Conservation (phyloP, 2,113 vertebrate species). For the Potamarius usumacintae region DNA sequence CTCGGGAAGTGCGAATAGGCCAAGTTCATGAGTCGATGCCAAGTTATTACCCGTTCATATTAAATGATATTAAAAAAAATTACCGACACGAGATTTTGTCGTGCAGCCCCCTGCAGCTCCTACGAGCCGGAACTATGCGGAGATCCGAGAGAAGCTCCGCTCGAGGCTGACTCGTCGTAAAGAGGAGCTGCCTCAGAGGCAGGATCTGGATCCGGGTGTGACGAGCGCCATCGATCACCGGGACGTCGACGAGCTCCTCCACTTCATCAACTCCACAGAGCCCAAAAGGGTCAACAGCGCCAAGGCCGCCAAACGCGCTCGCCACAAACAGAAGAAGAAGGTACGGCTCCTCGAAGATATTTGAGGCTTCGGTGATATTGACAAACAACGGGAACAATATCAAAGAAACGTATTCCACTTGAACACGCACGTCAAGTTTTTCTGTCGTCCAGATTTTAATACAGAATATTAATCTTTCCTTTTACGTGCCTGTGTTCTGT, state of each 20-base stretch:
- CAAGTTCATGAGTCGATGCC: neutral
- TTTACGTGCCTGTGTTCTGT: neutral
- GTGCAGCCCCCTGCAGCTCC: constrained; percentile 92
- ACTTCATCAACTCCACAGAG: constrained; percentile 97
- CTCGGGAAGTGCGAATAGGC: neutral
- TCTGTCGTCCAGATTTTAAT: too few relatives aligned
- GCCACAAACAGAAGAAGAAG: constrained; percentile 99
- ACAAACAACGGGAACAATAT: neutral
- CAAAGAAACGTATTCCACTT: neutral
- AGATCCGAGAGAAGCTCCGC: constrained; percentile 97
- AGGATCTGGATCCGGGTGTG: constrained; percentile 83
- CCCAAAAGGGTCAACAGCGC: constrained; percentile 94
- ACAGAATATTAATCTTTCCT: neutral
- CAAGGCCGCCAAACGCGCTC: constrained; percentile 95
- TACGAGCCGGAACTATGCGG: constrained; percentile 95
- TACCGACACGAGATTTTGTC: constrained; percentile 41
- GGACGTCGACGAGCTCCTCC: constrained; percentile 91
- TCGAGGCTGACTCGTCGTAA: constrained; percentile 93
- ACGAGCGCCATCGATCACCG: constrained; percentile 82
- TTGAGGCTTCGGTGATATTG: neutral
- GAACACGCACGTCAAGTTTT: neutral
- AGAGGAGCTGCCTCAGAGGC: constrained; percentile 90
- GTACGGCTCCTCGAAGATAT: constrained; percentile 59
- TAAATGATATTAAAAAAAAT: neutral
- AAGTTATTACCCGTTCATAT: neutral